Base-by-base conservation (phyloP, 1,140 invertebrate genomes). In the Lepidurus arcticus region DNA sequence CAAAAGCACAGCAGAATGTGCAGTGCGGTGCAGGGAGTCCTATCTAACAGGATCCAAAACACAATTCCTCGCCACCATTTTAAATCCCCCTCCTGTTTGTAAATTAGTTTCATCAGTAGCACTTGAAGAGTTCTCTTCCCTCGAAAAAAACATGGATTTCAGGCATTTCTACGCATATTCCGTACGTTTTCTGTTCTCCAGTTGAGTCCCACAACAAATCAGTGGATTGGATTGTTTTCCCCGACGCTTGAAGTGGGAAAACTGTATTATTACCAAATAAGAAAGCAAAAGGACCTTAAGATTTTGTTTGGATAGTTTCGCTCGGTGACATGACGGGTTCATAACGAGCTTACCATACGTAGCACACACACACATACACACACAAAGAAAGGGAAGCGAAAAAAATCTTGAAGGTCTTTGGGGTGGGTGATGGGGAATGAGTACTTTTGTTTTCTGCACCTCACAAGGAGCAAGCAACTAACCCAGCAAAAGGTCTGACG, bases 301-400 rank as follows among this genome's bases (percentile, higher is more conserved):
- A 65, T 65, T 65, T 65, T 65, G 53, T 65, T 65, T 65, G 21
- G 53, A 65, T 65, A 65, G 53, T 65, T 34, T 65, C 53, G 8
- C 53, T 13, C 53, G 53, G 53, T 65, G 53, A 65, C 53, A 65
- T 65, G 53, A 65, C 53, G 53, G 53, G 53, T 65, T 65, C 53
- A 65, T 65, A 65, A 65, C 53, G 53, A 65, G 53, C 53, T 65
- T 65, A n/a, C 53, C 53, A 65, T 65, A 21, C 21, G 53, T 34
- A 21, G 53, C 53, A 65, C 53, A 65, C 53, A 65, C 21, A 21
- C 53, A 24, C 24, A 24, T 1, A 65, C 13, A 65, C n/a, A 65
- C 5, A 21, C 1, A 21, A 65, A 65, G 10, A 65, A 16, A 13
- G 21, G 13, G 9, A 16, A 21, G 21, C 16, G 21, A 65, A 65